Evolutionary conservation across 1,140 invertebrate genomes (phyloP).

Genomic region (Eciton burchellii): DNA sequence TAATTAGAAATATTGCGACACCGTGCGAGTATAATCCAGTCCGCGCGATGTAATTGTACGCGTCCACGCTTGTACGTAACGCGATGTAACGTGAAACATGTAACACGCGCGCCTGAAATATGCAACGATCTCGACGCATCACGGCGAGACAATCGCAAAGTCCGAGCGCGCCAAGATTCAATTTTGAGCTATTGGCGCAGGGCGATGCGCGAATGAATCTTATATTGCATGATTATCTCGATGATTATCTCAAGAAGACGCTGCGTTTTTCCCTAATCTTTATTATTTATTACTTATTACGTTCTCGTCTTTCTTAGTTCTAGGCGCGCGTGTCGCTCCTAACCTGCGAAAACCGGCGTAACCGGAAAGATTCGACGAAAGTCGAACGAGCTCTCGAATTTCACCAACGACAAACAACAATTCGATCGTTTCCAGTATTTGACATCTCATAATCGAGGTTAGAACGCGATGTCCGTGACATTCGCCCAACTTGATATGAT

Average conservation of each 20-base stretch:
- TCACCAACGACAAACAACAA: slow-evolving; percentile 30
- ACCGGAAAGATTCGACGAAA: slow-evolving; percentile 58
- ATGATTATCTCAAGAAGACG: slow-evolving; percentile 47
- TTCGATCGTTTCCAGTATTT: slow-evolving; percentile 42
- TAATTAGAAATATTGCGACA: slow-evolving; percentile 48
- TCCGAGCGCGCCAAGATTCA: background rate
- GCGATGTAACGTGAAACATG: slow-evolving; percentile 26
- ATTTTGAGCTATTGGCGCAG: slow-evolving; percentile 1
- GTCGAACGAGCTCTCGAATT: slow-evolving; percentile 42
- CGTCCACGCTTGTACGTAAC: slow-evolving; percentile 20
- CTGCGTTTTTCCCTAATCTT: slow-evolving; percentile 22
- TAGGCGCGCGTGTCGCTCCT: slow-evolving; percentile 26
- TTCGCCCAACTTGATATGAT: no score
- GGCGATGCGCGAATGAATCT: slow-evolving; percentile 8
- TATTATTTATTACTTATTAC: slow-evolving; percentile 38
- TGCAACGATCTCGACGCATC: background rate
- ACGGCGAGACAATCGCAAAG: background rate
- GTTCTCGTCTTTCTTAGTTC: slow-evolving; percentile 2
- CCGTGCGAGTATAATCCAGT: slow-evolving; percentile 23
- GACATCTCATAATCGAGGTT: slow-evolving; percentile 24
- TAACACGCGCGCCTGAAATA: slow-evolving; percentile 9
- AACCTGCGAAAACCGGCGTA: slow-evolving; percentile 63
- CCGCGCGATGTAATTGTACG: slow-evolving; percentile 28
- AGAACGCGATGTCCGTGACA: no score
- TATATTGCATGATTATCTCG: background rate